Evolutionary conservation across 2,113 vertebrate species (phyloP).

Genomic region (Brevimyrus niger): DNA sequence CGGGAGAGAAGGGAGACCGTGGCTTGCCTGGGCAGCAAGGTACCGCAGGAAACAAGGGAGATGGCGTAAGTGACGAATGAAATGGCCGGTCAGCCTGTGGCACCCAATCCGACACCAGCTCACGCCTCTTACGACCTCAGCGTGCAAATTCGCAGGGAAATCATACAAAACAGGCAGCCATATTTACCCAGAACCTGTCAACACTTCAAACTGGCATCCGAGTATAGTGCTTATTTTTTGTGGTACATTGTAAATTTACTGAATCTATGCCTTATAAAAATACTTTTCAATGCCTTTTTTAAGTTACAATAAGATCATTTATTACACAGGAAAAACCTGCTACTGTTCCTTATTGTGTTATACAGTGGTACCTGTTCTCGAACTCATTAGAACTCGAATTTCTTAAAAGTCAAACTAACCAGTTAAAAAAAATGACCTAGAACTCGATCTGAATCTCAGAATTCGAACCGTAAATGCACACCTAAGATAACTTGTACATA

Average conservation of each 20-base stretch:
- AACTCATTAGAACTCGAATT: too few relatives aligned
- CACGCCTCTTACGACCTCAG: not conserved
- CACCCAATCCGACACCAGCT: not conserved
- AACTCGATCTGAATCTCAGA: too few relatives aligned
- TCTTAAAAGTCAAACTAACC: too few relatives aligned
- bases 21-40: conserved; percentile 90
- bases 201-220: not conserved
- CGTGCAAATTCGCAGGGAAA: not conserved
- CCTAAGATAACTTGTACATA: too few relatives aligned
- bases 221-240: not conserved
- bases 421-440: too few relatives aligned
- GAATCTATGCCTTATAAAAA: not conserved
- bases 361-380: not conserved
- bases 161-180: not conserved
- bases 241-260: not conserved
- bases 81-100: not conserved
- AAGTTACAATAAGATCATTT: not conserved
- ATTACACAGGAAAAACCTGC: not conserved
- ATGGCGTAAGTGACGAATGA: conserved; percentile 66
- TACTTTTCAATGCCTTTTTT: not conserved
- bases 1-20: conserved; percentile 92
- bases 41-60: conserved; percentile 77
- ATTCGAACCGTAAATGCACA: too few relatives aligned
- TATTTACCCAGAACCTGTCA: not conserved
- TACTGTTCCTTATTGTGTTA: not conserved